Base-by-base conservation (phyloP, 2,888 invertebrate species). In the Melieria picta region DNA sequence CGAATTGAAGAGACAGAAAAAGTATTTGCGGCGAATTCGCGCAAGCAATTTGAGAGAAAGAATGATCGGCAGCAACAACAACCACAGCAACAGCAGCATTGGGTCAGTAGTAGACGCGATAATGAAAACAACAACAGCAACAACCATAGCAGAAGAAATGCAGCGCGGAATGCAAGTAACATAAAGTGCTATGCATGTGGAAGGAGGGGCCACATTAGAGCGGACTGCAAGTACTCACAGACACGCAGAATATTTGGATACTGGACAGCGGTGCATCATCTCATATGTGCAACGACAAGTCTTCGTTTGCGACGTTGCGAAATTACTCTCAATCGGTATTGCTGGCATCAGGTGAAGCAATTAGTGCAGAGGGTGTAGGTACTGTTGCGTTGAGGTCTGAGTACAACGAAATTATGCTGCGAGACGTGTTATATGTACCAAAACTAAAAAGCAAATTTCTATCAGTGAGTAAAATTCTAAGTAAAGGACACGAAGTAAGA, bases 191-290 rank as follows among this genome's bases (percentile, higher is more conserved):
- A 61, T 10, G 61, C 10, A 45, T 62, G 47, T n/a, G n/a, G n/a
- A n/a, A n/a, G n/a, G n/a, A n/a, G n/a, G n/a, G n/a, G n/a, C n/a
- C n/a, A n/a, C n/a, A n/a, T n/a, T n/a, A n/a, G n/a, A n/a, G n/a
- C n/a, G n/a, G n/a, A n/a, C n/a, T n/a, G n/a, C n/a, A n/a, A n/a
- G n/a, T n/a, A n/a, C n/a, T n/a, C n/a, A n/a, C n/a, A n/a, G n/a
- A n/a, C n/a, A n/a, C n/a, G n/a, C n/a, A 47, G 62, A 62, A 62
- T 5, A 46, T 30, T 2, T 61, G 61, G 61, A 61, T 61, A 61
- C 45, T 61, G 45, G 46, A 61, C 13, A 61, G 61, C 30, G 61
- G 61, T 7, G 45, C 61, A 43, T 45, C 62, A n/a, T 62, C 47
- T 13, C 47, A 46, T 9, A 62, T 62, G 47, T 61, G 61, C 46